Evolutionary conservation across 2,113 vertebrate species (phyloP).

Genomic region (Pangasianodon hypophthalmus): DNA sequence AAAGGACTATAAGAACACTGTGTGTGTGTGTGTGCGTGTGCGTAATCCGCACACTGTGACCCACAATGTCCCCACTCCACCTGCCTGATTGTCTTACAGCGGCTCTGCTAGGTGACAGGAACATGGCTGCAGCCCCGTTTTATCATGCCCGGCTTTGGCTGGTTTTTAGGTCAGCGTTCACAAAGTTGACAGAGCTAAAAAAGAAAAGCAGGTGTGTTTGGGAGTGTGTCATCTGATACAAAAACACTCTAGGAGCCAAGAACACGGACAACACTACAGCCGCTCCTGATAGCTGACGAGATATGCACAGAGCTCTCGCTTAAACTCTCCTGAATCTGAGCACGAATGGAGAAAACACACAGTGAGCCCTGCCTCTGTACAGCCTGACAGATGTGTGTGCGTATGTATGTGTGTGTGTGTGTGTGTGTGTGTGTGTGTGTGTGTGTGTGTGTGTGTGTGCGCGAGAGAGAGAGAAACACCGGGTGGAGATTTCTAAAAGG

Average conservation of each 20-base stretch:
- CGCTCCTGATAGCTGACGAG: background rate
- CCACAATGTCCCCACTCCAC: background rate
- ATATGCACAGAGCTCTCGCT: background rate
- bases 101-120: slow-evolving; percentile 17
- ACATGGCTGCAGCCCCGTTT: slow-evolving; percentile 9
- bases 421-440: background rate
- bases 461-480: background rate
- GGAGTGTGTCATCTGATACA: slow-evolving; percentile 24
- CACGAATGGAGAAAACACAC: background rate
- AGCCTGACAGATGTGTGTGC: slow-evolving; percentile 7
- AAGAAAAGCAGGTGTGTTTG: background rate
- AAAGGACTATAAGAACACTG: too few relatives aligned
- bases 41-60: background rate
- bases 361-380: background rate
- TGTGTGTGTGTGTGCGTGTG: background rate
- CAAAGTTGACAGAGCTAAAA: slow-evolving; percentile 45
- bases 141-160: slow-evolving; percentile 33
- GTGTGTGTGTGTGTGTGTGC: background rate
- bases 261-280: background rate
- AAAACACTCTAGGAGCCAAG: slow-evolving; percentile 22
- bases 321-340: background rate
- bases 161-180: slow-evolving; percentile 47
- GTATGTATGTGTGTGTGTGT: background rate
- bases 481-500: slow-evolving; percentile 31
- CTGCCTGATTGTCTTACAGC: background rate